Evolutionary conservation across 2,113 vertebrate genomes (phyloP), one percentile per base, ranked within the genome.

Genomic region (Onychorhynchus coronatus): DNA sequence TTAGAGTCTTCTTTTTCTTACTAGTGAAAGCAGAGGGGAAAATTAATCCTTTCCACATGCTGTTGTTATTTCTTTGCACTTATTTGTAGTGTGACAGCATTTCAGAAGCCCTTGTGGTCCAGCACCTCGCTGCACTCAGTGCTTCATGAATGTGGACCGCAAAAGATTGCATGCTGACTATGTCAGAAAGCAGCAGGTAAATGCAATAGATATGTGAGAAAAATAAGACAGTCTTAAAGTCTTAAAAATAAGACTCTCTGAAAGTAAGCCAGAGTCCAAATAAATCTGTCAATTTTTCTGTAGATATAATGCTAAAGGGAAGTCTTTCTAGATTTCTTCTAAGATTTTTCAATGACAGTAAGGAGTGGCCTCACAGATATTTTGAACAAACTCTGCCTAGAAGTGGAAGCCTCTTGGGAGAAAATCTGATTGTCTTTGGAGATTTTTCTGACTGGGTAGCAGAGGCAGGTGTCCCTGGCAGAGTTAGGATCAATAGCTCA

Each of bases 61-160:
- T 76, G 27, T n/a, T 93, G 42, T 50, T 83, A 74, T 37, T 83
- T 83, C 46, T 80, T 89, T 62, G 50, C 73, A 30, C 49, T 87
- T 87, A 35, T 58, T 88, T 91, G 41, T 82, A 62, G 85, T 80
- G 42, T 35, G 30, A 73, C 27, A 71, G 41, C 25, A 79, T 70
- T 85, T 91, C 78, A 85, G 55, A 84, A 91, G 53, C n/a, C 28
- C 16, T 84, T 70, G 50, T 70, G 85, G 80, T 33, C 75, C 37
- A 74, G 8, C n/a, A 59, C 47, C 25, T 67, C 0, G 0, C 14
- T 14, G 5, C 53, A 22, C 30, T 74, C 1, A 2, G 14, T 70
- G 35, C 27, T 85, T 78, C 85, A 70, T 76, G 66, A 37, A 44
- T 37, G 42, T 20, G 59, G 37, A 44, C 58, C 70, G 46, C 56